These are phyloP conservation scores for Enteromius mattozi DNA, from an alignment of 2,797 vertebrate species.

Conservation along the genomic window DNA sequence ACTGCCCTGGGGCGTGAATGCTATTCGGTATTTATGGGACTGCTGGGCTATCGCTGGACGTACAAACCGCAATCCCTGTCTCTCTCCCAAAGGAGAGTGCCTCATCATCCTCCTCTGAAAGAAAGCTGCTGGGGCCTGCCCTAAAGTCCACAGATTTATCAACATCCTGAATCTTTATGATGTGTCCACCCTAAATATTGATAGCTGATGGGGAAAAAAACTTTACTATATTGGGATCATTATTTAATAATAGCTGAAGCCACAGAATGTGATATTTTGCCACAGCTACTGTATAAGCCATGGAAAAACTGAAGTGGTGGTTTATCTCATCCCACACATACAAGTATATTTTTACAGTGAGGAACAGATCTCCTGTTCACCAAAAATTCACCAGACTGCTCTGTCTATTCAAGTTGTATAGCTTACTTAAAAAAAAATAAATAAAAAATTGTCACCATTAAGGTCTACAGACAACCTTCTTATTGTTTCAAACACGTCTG, in stretches of 20 bases:
- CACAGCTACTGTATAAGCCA: slow-evolving; percentile 9
- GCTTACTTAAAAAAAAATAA: not conserved
- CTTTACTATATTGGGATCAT: slow-evolving; percentile 36
- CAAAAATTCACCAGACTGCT: not conserved
- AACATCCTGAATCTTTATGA: slow-evolving; percentile 47
- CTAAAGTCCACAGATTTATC: slow-evolving; percentile 42
- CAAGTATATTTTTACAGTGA: not conserved
- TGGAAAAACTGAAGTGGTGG: slow-evolving; percentile 2
- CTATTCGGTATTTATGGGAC: slow-evolving; percentile 75
- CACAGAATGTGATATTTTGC: slow-evolving; percentile 22
- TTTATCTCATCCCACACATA: slow-evolving; percentile 2
- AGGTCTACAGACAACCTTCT: not conserved
- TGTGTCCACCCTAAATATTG: slow-evolving; percentile 47
- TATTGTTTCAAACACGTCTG: not conserved
- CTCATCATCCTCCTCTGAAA: slow-evolving; percentile 42
- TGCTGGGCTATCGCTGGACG: slow-evolving; percentile 62
- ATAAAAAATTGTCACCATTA: not conserved
- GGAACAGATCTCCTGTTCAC: not conserved
- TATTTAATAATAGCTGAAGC: slow-evolving; percentile 43
- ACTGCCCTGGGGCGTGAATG: slow-evolving; percentile 81
- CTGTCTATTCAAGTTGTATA: slow-evolving; percentile 9
- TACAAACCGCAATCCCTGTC: slow-evolving; percentile 59
- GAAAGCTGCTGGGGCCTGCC: slow-evolving; percentile 41
- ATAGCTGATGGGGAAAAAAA: slow-evolving; percentile 22
- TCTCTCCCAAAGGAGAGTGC: slow-evolving; percentile 43